phyloP scores from a whole-genome alignment of 2,797 vertebrate species.

The Karalla daura region DNA sequence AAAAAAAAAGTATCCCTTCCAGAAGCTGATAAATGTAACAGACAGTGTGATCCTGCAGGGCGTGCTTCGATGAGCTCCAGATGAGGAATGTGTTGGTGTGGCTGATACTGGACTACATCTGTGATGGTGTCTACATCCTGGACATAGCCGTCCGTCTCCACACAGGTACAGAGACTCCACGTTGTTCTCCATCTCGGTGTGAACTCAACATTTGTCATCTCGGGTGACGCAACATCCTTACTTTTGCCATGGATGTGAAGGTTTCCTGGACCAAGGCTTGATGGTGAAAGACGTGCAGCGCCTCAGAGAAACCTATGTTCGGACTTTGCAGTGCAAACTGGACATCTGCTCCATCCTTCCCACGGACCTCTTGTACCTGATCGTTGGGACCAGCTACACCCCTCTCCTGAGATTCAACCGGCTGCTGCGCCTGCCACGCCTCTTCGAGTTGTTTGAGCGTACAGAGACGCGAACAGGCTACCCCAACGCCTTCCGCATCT shows the following conservation, averaged over 20 bases:
- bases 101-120: slow-evolving; percentile 91
- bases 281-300: slow-evolving; percentile 90
- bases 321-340: slow-evolving; percentile 90
- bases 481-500: slow-evolving; percentile 94
- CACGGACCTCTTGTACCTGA: slow-evolving; percentile 89
- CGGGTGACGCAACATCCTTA: too few relatives aligned
- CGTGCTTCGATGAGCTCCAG: slow-evolving; percentile 94
- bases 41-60: slow-evolving; percentile 76
- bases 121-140: slow-evolving; percentile 89
- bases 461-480: slow-evolving; percentile 95
- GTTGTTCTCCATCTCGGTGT: not conserved
- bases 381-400: slow-evolving; percentile 83
- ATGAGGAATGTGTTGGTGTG: slow-evolving; percentile 84
- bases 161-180: slow-evolving; percentile 85
- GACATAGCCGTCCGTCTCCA: slow-evolving; percentile 89
- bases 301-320: slow-evolving; percentile 86
- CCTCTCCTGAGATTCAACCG: slow-evolving; percentile 94
- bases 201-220: not conserved
- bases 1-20: too few relatives aligned
- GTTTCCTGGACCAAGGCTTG: slow-evolving; percentile 94
- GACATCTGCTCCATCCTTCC: slow-evolving; percentile 91
- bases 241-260: slow-evolving; percentile 67
- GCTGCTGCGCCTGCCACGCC: slow-evolving; percentile 90
- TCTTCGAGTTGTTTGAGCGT: slow-evolving; percentile 94
- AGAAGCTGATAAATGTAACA: not conserved